Evolutionary conservation across 2,113 vertebrate species (phyloP).

Genomic region (Eulacestoma nigropectus): DNA sequence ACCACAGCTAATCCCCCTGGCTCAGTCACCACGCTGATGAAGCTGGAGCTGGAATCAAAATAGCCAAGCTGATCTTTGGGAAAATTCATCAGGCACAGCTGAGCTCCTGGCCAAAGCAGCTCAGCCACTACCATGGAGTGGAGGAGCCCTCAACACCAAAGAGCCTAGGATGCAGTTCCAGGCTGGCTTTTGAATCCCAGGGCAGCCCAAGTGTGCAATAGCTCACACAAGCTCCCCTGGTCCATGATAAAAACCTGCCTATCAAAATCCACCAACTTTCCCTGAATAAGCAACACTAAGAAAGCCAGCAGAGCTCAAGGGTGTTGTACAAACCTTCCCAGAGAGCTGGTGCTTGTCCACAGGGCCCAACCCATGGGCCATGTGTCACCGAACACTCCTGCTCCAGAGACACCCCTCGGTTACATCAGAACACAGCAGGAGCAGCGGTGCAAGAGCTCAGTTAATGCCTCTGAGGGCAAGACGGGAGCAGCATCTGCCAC

Average conservation of each 20-base stretch:
- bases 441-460: neutral
- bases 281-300: accelerated
- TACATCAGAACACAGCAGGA: accelerated
- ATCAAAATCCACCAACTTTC: neutral
- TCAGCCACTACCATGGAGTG: accelerated
- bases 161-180: neutral
- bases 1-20: neutral
- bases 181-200: neutral
- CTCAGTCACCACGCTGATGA: neutral
- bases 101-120: neutral
- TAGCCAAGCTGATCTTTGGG: neutral
- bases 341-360: neutral
- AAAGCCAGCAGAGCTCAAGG: neutral
- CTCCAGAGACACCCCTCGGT: neutral
- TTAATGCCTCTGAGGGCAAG: neutral
- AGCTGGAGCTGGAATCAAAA: neutral
- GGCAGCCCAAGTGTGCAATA: neutral
- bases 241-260: accelerated
- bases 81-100: neutral
- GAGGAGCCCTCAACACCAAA: neutral
- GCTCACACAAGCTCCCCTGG: neutral
- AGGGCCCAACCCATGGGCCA: too few species aligned
- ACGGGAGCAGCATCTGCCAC: neutral
- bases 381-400: too few species aligned
- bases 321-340: neutral